These are phyloP conservation scores for Daboia siamensis DNA, from an alignment of 2,113 vertebrate genomes.

Conservation along the genomic window DNA sequence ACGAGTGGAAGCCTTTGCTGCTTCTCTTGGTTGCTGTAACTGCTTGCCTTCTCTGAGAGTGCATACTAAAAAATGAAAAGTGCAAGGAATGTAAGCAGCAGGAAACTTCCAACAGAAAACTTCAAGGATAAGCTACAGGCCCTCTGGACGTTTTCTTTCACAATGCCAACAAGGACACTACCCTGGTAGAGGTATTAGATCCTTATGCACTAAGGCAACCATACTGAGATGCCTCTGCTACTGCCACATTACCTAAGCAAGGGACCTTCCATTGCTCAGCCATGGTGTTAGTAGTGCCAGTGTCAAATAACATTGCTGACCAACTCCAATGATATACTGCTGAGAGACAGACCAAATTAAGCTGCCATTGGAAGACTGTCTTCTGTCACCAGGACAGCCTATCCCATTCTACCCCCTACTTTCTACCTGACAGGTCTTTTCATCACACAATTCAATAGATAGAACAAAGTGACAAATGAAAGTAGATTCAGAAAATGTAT, in stretches of 20 bases:
- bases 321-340: neutral
- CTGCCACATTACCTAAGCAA: neutral
- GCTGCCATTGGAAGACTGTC: neutral
- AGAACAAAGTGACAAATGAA: neutral
- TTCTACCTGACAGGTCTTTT: neutral
- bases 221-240: neutral
- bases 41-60: neutral
- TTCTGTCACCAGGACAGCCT: neutral
- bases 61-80: neutral
- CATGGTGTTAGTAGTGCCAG: neutral
- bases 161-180: neutral
- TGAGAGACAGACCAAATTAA: neutral
- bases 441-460: neutral
- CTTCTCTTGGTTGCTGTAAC: neutral
- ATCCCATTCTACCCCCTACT: neutral
- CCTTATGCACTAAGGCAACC: neutral
- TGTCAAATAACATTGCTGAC: neutral
- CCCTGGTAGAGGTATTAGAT: neutral
- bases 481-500: neutral
- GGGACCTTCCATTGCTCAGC: neutral
- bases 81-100: neutral
- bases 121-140: neutral
- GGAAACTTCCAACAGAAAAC: neutral
- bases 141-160: neutral
- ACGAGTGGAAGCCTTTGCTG: neutral